These are phyloP conservation scores for Euzetes globulus DNA, from an alignment of 2,888 invertebrate genomes.

Conservation along the genomic window DNA sequence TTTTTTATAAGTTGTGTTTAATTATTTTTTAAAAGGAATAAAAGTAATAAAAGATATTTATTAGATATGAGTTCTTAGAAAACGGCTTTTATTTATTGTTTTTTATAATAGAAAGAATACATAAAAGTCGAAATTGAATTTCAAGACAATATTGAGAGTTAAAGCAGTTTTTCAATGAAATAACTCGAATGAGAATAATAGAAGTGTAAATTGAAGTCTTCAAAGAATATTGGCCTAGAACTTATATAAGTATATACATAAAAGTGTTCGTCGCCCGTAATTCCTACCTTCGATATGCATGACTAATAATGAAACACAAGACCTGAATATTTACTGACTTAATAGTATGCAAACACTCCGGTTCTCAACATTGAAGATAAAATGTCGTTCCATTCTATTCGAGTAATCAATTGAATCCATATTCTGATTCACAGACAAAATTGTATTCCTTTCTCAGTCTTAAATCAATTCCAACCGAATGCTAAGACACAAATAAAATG, in stretches of 20 bases:
- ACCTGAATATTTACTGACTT: slow-evolving; percentile 17
- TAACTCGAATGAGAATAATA: too few relatives aligned
- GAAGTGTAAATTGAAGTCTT: neutral
- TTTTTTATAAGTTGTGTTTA: neutral
- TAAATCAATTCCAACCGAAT: neutral
- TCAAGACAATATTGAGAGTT: too few relatives aligned
- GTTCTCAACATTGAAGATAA: slow-evolving; percentile 9
- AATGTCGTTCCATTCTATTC: neutral
- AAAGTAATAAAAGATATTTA: too few relatives aligned
- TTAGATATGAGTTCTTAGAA: too few relatives aligned
- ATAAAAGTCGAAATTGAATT: too few relatives aligned
- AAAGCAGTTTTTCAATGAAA: too few relatives aligned
- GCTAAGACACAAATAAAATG: neutral
- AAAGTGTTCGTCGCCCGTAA: neutral
- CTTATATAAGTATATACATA: neutral
- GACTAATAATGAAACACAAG: slow-evolving; percentile 19
- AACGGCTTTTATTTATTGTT: too few relatives aligned
- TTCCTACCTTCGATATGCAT: slow-evolving; percentile 14
- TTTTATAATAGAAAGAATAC: too few relatives aligned
- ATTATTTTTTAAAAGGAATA: too few relatives aligned
- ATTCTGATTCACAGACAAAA: neutral
- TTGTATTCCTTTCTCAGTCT: neutral
- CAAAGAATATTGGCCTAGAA: neutral
- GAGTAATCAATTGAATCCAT: slow-evolving; percentile 25
- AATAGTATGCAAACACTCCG: slow-evolving; percentile 14